These are phyloP conservation scores for Neogobius melanostomus DNA, from an alignment of 2,113 vertebrate species.

Conservation along the genomic window DNA sequence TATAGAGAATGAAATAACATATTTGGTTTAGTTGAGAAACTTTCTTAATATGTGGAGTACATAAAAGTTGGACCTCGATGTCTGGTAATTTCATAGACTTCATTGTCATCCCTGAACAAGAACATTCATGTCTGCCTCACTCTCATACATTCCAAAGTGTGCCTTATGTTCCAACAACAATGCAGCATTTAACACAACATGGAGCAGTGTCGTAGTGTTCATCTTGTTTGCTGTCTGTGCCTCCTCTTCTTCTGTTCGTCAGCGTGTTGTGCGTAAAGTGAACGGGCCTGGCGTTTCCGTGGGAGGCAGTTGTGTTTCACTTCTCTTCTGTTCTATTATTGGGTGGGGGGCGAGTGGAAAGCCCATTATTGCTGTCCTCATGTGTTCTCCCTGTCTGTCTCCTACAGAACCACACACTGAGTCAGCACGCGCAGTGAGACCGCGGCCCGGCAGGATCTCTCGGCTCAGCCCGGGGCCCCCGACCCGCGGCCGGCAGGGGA, in stretches of 20 bases:
- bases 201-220: background rate
- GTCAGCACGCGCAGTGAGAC: conserved; percentile 99
- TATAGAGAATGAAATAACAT: too few species aligned
- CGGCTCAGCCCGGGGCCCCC: conserved; percentile 94
- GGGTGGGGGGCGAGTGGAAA: conserved; percentile 75
- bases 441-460: conserved; percentile 91
- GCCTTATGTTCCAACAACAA: conserved; percentile 1
- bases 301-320: conserved; percentile 59
- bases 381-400: conserved; percentile 85
- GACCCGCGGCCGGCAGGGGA: conserved; percentile 95
- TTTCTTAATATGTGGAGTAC: background rate
- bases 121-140: background rate
- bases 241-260: conserved; percentile 23
- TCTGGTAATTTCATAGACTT: background rate
- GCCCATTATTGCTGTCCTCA: conserved; percentile 98
- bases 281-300: conserved; percentile 51
- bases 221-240: conserved; percentile 9
- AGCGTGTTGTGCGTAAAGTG: conserved; percentile 28
- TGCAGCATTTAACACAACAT: conserved; percentile 3
- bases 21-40: background rate
- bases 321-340: conserved; percentile 56
- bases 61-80: background rate
- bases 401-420: conserved; percentile 99
- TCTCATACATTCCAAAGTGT: background rate
- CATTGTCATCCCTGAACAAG: background rate